Conservation (phyloP, 1,140 invertebrate genomes). For the Sycophaga agraensis region DNA sequence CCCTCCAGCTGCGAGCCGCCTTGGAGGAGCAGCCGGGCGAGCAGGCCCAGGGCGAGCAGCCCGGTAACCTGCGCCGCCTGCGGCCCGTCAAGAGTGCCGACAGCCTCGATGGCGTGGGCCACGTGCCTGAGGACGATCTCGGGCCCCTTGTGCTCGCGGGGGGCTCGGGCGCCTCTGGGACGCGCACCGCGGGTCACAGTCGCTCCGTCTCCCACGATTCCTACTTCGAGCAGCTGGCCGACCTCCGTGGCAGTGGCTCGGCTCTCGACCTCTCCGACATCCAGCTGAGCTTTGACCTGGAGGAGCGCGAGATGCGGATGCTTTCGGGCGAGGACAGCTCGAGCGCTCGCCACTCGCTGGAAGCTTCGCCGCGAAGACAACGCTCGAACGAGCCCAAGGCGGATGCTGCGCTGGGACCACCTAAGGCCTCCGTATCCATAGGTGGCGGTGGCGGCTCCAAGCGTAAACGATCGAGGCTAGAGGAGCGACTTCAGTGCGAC, state of each 20-base stretch:
- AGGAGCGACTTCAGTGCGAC: conserved; percentile 58
- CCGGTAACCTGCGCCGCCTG: conserved; percentile 59
- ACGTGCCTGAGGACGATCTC: conserved; percentile 55
- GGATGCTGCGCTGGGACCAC: conserved; percentile 50
- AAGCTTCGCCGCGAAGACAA: conserved; percentile 59
- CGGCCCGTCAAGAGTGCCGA: conserved; percentile 73
- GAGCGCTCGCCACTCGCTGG: conserved; percentile 56
- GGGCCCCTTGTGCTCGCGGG: conserved; percentile 53
- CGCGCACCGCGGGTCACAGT: conserved; percentile 55
- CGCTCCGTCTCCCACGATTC: conserved; percentile 87
- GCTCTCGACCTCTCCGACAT: conserved; percentile 78
- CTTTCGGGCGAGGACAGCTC: conserved; percentile 81
- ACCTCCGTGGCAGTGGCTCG: conserved; percentile 34
- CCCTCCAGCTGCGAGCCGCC: background rate
- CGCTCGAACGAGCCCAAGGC: background rate
- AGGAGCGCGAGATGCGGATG: conserved; percentile 82
- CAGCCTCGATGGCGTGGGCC: conserved; percentile 60
- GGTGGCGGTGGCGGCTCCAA: conserved; percentile 51
- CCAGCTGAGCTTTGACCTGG: conserved; percentile 78
- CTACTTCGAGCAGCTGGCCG: conserved; percentile 77
- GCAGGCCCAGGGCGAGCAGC: conserved; percentile 8
- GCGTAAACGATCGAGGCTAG: conserved; percentile 57
- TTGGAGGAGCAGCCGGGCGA: background rate
- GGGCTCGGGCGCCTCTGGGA: background rate
- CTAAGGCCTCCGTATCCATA: too few species aligned